Conservation (phyloP, 2,113 vertebrate genomes). For the Varanus salvator region DNA sequence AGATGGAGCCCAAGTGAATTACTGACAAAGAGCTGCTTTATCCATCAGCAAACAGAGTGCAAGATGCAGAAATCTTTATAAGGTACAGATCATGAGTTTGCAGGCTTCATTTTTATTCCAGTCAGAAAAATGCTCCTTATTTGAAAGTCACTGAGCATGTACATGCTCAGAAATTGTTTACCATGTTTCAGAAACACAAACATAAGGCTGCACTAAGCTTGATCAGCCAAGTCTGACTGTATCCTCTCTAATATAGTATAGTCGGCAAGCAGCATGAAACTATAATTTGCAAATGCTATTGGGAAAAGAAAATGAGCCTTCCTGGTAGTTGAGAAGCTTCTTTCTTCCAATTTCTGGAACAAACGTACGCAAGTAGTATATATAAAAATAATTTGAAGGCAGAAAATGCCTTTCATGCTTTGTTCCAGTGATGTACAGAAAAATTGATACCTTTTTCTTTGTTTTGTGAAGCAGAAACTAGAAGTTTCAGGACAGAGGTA, state of each 20-base stretch:
- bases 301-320: constrained; percentile 46
- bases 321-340: constrained; percentile 46
- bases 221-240: constrained; percentile 66
- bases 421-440: constrained; percentile 66
- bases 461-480: constrained; percentile 67
- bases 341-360: constrained; percentile 49
- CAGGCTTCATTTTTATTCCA: constrained; percentile 55
- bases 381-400: constrained; percentile 57
- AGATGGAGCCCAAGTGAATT: not conserved
- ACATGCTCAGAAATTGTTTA: constrained; percentile 68
- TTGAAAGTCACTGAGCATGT: constrained; percentile 57
- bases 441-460: constrained; percentile 69
- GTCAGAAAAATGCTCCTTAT: constrained; percentile 49
- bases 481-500: constrained; percentile 66
- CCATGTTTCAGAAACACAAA: constrained; percentile 60
- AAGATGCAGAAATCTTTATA: constrained; percentile 44
- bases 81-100: constrained; percentile 39
- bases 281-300: constrained; percentile 63
- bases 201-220: constrained; percentile 68
- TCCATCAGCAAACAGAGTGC: not conserved
- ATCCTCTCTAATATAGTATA: constrained; percentile 49
- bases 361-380: constrained; percentile 63
- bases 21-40: not conserved
- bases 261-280: constrained; percentile 47
- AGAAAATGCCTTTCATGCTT: constrained; percentile 71